These are phyloP conservation scores for Syrista parreyssii DNA, from an alignment of 2,888 invertebrate species.

Conservation along the genomic window DNA sequence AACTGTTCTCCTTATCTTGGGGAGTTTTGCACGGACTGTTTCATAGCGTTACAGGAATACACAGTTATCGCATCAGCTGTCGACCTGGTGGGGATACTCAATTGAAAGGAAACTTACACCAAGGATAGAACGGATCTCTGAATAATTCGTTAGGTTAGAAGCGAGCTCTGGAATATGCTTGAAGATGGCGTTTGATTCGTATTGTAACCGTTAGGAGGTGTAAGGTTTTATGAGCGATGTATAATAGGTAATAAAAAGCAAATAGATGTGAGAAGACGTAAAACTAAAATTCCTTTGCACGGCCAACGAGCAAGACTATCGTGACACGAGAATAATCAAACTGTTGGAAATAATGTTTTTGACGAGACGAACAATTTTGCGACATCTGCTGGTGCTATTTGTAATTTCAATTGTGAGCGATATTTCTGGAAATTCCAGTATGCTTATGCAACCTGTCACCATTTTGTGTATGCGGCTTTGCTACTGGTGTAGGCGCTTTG, in stretches of 20 bases:
- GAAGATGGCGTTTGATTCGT: not conserved
- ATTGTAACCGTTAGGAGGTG: not conserved
- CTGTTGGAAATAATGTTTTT: not conserved
- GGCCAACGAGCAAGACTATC: not conserved
- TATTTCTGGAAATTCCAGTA: not conserved
- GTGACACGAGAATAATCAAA: not conserved
- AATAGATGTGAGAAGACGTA: not conserved
- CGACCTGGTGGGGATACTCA: conserved; percentile 22
- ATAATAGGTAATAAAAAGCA: not conserved
- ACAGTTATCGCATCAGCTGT: conserved; percentile 45
- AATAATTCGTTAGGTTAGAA: conserved; percentile 5
- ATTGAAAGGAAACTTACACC: conserved; percentile 19
- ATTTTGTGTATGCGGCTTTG: not conserved
- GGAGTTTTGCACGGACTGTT: conserved; percentile 16
- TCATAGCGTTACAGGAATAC: conserved; percentile 14
- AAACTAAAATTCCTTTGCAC: not conserved
- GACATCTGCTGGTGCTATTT: not conserved
- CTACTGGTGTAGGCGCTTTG: not conserved
- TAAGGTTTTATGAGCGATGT: not conserved
- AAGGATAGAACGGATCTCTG: not conserved
- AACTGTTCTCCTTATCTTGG: not conserved
- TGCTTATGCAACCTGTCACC: not conserved
- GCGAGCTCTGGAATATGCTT: not conserved
- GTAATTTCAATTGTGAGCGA: not conserved
- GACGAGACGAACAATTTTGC: not conserved